A percentile compares a stretch with the other conserved stretches of the same genome.
phyloP scores from a whole-genome alignment of 2,888 invertebrate species.

The Pomacea canaliculata region DNA sequence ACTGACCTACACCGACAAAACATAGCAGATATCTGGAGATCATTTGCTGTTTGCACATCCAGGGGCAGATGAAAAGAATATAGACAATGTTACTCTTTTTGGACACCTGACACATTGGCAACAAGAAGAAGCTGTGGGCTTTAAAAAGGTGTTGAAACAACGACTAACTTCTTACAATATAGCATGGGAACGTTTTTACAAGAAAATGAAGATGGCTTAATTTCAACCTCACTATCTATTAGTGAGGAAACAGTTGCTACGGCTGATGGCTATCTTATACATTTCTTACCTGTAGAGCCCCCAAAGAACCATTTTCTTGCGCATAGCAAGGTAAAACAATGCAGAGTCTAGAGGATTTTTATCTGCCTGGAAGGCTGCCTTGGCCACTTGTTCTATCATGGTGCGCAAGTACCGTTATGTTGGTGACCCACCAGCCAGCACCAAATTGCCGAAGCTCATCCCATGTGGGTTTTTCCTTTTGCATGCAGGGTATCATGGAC shows the following conservation, averaged over 20 bases:
- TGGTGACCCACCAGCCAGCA: constrained; percentile 97
- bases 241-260: no score
- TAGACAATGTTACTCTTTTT: no score
- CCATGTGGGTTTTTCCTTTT: constrained; percentile 80
- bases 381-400: constrained; percentile 78
- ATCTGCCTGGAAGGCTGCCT: constrained; percentile 89
- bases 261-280: no score
- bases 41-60: no score
- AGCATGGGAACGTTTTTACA: no score
- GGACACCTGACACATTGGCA: no score
- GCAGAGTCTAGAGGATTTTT: constrained; percentile 98
- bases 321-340: constrained; percentile 96
- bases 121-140: no score
- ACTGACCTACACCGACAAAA: constrained; percentile 75
- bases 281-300: constrained; percentile 80
- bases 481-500: constrained; percentile 80
- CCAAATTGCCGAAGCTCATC: constrained; percentile 88
- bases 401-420: constrained; percentile 81
- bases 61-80: no score
- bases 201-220: no score
- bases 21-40: not conserved
- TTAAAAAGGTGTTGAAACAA: no score
- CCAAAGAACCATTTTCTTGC: constrained; percentile 96
- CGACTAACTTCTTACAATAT: no score
- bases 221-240: no score